phyloP scores from a whole-genome alignment of 2,888 invertebrate species.

The Pristionchus fissidentatus region DNA sequence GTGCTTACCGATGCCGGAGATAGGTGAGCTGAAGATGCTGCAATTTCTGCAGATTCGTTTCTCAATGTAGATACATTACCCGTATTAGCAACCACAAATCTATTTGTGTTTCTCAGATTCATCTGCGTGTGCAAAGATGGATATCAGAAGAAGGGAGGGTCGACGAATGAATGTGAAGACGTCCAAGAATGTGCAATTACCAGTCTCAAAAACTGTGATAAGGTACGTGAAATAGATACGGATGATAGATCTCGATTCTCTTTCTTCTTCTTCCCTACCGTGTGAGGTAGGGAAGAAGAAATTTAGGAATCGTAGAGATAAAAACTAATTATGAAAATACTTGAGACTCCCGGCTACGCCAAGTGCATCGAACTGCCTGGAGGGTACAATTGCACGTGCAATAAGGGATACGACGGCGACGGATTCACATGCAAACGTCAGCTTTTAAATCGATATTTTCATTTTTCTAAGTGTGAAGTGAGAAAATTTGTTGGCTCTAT shows the following conservation, averaged over 20 bases:
- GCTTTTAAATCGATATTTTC: too few relatives aligned
- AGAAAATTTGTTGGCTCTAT: too few relatives aligned
- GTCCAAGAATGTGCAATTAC: constrained; percentile 23
- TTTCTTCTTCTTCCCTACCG: too few relatives aligned
- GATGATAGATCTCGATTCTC: too few relatives aligned
- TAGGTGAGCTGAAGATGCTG: not conserved
- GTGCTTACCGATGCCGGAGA: not conserved
- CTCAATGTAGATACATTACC: too few relatives aligned
- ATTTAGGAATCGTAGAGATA: not conserved
- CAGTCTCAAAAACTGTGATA: constrained; percentile 1
- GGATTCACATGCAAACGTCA: constrained; percentile 37
- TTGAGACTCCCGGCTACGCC: not conserved
- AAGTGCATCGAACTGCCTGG: constrained; percentile 19
- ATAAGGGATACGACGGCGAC: constrained; percentile 41
- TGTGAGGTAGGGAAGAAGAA: too few relatives aligned
- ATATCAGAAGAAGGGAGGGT: constrained; percentile 40
- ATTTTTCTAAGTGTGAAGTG: too few relatives aligned
- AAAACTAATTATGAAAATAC: not conserved
- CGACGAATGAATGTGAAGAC: constrained; percentile 19
- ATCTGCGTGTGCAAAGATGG: constrained; percentile 46
- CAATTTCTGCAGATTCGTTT: too few relatives aligned
- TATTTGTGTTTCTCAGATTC: not conserved
- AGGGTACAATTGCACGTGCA: constrained; percentile 22
- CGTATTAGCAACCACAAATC: too few relatives aligned
- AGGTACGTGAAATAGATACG: not conserved